Percentiles rank a stretch among this genome's conserved stretches.
phyloP scores from a whole-genome alignment of 2,888 invertebrate genomes.

The Syritta pipiens region DNA sequence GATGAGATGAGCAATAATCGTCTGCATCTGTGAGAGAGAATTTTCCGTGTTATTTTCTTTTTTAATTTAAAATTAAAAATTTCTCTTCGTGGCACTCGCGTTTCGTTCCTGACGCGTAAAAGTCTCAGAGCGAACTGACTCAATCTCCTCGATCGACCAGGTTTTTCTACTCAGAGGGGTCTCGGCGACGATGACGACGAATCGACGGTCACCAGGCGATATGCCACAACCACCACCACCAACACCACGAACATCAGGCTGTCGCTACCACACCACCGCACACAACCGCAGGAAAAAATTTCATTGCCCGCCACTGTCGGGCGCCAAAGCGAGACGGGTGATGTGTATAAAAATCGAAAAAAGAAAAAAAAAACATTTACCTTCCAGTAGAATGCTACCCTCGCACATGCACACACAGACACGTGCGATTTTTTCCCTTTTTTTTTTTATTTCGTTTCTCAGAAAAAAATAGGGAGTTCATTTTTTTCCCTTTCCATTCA shows the following conservation, averaged over 20 bases:
- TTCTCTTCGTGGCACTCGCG: slow-evolving; percentile 9
- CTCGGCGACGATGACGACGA: slow-evolving; percentile 67
- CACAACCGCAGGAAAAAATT: slow-evolving; percentile 79
- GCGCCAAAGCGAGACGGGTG: slow-evolving; percentile 53
- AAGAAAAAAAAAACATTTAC: slow-evolving; percentile 32
- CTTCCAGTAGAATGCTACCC: slow-evolving; percentile 52
- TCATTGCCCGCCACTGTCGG: slow-evolving; percentile 71
- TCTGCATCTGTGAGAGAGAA: no score
- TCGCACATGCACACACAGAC: slow-evolving; percentile 45
- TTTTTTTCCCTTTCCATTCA: background rate
- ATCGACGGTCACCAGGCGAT: slow-evolving; percentile 72
- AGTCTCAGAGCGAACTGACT: slow-evolving; percentile 80
- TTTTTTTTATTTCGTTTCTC: slow-evolving; percentile 6
- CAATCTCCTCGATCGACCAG: slow-evolving; percentile 78
- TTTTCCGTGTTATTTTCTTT: slow-evolving; percentile 5
- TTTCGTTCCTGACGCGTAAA: slow-evolving; percentile 77
- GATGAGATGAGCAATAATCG: no score
- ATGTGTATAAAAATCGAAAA: slow-evolving; percentile 26
- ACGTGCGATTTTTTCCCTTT: slow-evolving; percentile 41
- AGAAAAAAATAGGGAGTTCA: background rate
- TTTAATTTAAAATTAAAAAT: no score
- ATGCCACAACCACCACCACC: slow-evolving; percentile 69
- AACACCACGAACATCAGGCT: slow-evolving; percentile 61
- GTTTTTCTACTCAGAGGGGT: slow-evolving; percentile 77
- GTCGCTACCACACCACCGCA: slow-evolving; percentile 54